Evolutionary conservation across 2,797 vertebrate species (phyloP).

Genomic region (Nyctibius grandis): DNA sequence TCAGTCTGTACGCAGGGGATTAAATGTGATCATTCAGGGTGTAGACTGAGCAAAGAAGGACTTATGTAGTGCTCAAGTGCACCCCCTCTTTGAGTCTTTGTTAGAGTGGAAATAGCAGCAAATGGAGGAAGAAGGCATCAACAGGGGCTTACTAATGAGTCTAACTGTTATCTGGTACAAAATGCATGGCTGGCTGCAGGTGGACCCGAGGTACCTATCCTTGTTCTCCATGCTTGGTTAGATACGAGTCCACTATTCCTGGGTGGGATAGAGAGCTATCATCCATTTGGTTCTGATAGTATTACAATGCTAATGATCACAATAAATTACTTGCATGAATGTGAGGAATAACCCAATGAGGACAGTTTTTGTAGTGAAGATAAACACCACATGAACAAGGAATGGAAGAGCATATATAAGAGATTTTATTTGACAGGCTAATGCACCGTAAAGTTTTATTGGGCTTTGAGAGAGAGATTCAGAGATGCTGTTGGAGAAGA

Average conservation of each 20-base stretch:
- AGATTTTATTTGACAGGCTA: background rate
- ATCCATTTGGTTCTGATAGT: background rate
- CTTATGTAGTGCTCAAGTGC: background rate
- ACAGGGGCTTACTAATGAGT: background rate
- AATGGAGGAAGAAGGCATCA: background rate
- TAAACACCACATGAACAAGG: background rate
- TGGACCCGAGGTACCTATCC: background rate
- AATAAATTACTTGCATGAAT: background rate
- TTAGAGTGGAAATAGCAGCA: background rate
- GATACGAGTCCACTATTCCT: fast-evolving
- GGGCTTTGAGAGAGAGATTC: background rate
- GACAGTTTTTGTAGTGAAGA: background rate
- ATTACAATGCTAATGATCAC: background rate
- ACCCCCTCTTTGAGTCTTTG: background rate
- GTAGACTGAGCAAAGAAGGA: background rate
- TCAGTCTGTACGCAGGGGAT: fast-evolving
- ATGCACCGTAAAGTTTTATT: background rate
- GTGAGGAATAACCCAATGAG: background rate
- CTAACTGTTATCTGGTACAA: background rate
- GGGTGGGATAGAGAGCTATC: background rate
- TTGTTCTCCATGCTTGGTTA: background rate
- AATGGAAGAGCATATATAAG: background rate
- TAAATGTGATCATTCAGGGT: background rate
- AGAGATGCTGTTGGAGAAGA: background rate
- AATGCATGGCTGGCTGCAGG: background rate